Conservation (phyloP, 2,888 invertebrate species). For the Hydriomena furcata region DNA sequence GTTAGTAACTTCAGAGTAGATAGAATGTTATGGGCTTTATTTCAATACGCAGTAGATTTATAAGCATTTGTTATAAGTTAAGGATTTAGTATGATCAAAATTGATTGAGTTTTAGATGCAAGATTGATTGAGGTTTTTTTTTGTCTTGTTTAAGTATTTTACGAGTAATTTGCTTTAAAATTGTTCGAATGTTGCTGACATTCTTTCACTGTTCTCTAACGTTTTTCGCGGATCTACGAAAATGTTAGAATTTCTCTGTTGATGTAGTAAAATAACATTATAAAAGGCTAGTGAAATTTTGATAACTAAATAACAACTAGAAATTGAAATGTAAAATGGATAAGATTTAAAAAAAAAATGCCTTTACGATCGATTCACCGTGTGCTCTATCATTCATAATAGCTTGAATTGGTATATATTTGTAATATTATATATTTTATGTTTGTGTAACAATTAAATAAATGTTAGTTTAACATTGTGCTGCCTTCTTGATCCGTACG, state of each 20-base stretch:
- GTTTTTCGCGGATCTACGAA: conserved; percentile 58
- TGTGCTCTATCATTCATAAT: conserved; percentile 28
- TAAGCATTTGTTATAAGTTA: conserved; percentile 31
- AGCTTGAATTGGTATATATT: conserved; percentile 29
- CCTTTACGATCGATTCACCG: conserved; percentile 45
- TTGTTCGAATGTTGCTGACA: conserved; percentile 38
- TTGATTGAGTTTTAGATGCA: conserved; percentile 42
- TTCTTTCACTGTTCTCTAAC: conserved; percentile 44
- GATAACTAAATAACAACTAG: conserved; percentile 78
- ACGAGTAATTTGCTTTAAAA: not conserved
- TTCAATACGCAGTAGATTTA: conserved; percentile 41
- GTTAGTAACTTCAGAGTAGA: conserved; percentile 51
- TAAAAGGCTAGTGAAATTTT: conserved; percentile 84
- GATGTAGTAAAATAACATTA: conserved; percentile 72
- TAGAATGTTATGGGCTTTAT: conserved; percentile 49
- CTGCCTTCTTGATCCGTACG: not conserved
- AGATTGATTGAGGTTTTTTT: conserved; percentile 37
- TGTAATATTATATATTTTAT: conserved; percentile 16
- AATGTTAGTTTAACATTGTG: not conserved
- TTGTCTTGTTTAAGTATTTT: conserved; percentile 1
- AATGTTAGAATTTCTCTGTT: conserved; percentile 75
- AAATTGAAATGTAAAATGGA: conserved; percentile 72
- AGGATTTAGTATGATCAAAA: conserved; percentile 38
- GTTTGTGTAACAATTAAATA: not conserved
- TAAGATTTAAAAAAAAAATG: conserved; percentile 60